Conservation (phyloP, 2,888 invertebrate genomes). For the Himalopsyche japonica region DNA sequence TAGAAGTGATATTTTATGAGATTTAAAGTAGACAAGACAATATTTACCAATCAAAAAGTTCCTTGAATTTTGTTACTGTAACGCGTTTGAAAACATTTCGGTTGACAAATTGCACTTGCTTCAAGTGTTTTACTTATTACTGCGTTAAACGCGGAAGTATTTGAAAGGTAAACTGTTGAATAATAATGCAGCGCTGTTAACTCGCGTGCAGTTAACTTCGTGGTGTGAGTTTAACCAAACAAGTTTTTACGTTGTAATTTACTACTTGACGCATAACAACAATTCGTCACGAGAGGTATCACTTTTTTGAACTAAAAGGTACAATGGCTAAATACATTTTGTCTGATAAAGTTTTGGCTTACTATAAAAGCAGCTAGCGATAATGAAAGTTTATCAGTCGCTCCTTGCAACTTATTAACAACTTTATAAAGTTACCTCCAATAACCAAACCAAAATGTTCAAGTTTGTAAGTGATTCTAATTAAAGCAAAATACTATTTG, state of each 20-base stretch:
- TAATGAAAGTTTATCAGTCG: neutral
- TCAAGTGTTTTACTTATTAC: no score
- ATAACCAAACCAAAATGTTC: conserved; percentile 39
- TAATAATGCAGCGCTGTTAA: neutral
- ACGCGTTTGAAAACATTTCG: no score
- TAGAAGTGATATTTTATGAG: no score
- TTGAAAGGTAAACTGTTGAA: no score
- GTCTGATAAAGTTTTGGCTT: neutral
- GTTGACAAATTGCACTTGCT: no score
- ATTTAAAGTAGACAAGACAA: no score
- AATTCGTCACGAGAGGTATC: neutral
- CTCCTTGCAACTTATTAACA: neutral
- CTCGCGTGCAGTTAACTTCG: neutral
- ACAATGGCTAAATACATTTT: neutral
- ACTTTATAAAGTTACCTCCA: neutral
- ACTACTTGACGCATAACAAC: neutral
- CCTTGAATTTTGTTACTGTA: no score
- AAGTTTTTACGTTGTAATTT: neutral
- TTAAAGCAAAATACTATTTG: no score
- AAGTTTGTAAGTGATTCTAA: conserved; percentile 40
- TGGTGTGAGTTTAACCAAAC: neutral
- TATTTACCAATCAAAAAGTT: no score
- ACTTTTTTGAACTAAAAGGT: neutral
- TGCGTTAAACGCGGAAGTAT: no score
- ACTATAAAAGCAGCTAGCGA: neutral